A percentile compares a stretch with the other conserved stretches of the same genome.
These are phyloP conservation scores for Bellardia pandia DNA, from an alignment of 2,888 invertebrate genomes.

Conservation along the genomic window DNA sequence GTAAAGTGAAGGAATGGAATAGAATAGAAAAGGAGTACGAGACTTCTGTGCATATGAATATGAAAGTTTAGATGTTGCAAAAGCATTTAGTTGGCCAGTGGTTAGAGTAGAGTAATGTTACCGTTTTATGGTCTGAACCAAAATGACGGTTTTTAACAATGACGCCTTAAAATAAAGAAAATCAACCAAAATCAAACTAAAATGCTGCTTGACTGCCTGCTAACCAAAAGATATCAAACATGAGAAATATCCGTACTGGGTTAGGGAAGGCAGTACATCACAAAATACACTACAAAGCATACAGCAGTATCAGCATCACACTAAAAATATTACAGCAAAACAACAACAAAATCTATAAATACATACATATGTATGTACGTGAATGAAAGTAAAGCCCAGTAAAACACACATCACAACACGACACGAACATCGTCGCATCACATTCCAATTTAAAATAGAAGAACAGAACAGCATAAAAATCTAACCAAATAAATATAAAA, in stretches of 20 bases:
- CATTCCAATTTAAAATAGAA: slow-evolving; percentile 31
- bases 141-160: slow-evolving; percentile 71
- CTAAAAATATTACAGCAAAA: slow-evolving; percentile 19
- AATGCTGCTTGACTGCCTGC: slow-evolving; percentile 62
- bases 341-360: not conserved
- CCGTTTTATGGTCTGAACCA: slow-evolving; percentile 49
- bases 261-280: slow-evolving; percentile 37
- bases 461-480: slow-evolving; percentile 32
- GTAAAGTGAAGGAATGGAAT: too few species aligned
- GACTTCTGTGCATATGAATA: slow-evolving; percentile 67
- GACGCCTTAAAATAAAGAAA: slow-evolving; percentile 73
- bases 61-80: slow-evolving; percentile 46
- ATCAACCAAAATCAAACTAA: slow-evolving; percentile 70
- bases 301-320: not conserved
- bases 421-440: slow-evolving; percentile 28
- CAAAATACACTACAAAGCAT: slow-evolving; percentile 41
- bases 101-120: slow-evolving; percentile 2
- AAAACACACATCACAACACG: slow-evolving; percentile 17
- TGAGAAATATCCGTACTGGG: slow-evolving; percentile 29
- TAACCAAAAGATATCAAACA: slow-evolving; percentile 61
- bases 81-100: not conserved
- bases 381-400: slow-evolving; percentile 36
- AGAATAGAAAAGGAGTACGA: not conserved
- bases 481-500: slow-evolving; percentile 50
- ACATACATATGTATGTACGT: too few species aligned